Percentiles rank a stretch among this genome's conserved stretches.
These are phyloP conservation scores for Caenorhabditis inopinata DNA, from an alignment of 1,140 invertebrate species.

Conservation along the genomic window DNA sequence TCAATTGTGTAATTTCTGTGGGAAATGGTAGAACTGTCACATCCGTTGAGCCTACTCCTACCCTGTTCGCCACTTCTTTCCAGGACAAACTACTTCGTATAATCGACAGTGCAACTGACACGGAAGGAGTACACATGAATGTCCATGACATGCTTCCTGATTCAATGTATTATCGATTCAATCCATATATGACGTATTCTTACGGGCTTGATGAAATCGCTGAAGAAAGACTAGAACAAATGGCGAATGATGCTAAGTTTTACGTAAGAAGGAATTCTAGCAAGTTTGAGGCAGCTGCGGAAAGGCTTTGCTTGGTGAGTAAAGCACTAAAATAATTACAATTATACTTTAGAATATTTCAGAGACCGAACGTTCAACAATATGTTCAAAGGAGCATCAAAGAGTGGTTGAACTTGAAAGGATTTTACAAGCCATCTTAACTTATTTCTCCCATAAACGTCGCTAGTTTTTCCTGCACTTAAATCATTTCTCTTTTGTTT, in stretches of 20 bases:
- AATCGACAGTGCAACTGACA: slow-evolving; percentile 37
- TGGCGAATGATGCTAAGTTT: slow-evolving; percentile 55
- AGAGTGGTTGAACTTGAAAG: slow-evolving; percentile 10
- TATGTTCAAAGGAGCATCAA: background rate
- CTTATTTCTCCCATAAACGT: background rate
- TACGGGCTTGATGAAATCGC: slow-evolving; percentile 81
- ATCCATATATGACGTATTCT: slow-evolving; percentile 82
- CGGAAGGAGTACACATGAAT: slow-evolving; percentile 35
- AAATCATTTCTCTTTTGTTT: background rate
- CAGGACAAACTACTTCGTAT: slow-evolving; percentile 73
- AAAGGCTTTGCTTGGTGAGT: slow-evolving; percentile 45
- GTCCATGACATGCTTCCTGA: slow-evolving; percentile 6
- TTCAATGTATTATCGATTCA: slow-evolving; percentile 81
- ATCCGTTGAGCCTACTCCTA: slow-evolving; percentile 60
- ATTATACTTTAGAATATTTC: background rate
- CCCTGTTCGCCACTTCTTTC: slow-evolving; percentile 66
- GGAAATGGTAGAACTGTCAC: slow-evolving; percentile 73
- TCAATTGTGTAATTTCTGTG: slow-evolving; percentile 84
- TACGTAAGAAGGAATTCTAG: slow-evolving; percentile 59
- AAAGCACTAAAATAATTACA: background rate
- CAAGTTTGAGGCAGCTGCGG: slow-evolving; percentile 55
- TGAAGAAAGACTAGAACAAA: slow-evolving; percentile 67
- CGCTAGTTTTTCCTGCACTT: background rate
- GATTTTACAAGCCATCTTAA: slow-evolving; percentile 11
- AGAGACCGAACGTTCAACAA: slow-evolving; percentile 15